Percentiles rank a stretch among this genome's conserved stretches.
Conservation (phyloP, 2,113 vertebrate genomes). For the Peromyscus polionotus region DNA sequence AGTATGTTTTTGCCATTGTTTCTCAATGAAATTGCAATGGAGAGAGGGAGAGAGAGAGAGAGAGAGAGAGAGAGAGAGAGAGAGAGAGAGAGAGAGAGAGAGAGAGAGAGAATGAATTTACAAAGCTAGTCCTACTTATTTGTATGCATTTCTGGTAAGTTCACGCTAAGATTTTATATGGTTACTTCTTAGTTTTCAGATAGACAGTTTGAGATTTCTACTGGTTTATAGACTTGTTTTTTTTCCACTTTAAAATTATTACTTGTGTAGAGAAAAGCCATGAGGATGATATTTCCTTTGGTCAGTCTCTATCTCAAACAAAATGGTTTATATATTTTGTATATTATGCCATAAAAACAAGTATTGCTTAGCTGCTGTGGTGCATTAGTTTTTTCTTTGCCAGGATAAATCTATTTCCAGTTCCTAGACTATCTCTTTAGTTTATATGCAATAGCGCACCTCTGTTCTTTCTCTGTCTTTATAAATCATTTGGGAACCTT, state of each 20-base stretch:
- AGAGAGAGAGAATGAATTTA: background rate
- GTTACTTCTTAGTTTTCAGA: conserved; percentile 51
- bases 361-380: conserved; percentile 69
- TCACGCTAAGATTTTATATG: conserved; percentile 53
- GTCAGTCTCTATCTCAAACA: conserved; percentile 68
- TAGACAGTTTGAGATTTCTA: conserved; percentile 58
- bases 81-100: background rate
- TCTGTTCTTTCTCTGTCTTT: background rate
- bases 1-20: background rate
- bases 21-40: background rate
- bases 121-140: conserved; percentile 57
- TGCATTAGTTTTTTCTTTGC: conserved; percentile 40
- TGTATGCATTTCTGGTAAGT: conserved; percentile 31
- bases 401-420: conserved; percentile 57
- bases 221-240: conserved; percentile 62
- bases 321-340: conserved; percentile 73
- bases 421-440: conserved; percentile 15
- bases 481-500: conserved; percentile 1
- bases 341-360: conserved; percentile 39
- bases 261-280: conserved; percentile 68
- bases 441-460: conserved; percentile 29
- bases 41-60: no score
- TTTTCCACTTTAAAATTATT: conserved; percentile 73
- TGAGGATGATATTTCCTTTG: conserved; percentile 74
- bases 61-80: background rate